A percentile compares a stretch with the other conserved stretches of the same genome.
These are phyloP conservation scores for Alloplasta piceator DNA, from an alignment of 2,888 invertebrate species.

Conservation along the genomic window DNA sequence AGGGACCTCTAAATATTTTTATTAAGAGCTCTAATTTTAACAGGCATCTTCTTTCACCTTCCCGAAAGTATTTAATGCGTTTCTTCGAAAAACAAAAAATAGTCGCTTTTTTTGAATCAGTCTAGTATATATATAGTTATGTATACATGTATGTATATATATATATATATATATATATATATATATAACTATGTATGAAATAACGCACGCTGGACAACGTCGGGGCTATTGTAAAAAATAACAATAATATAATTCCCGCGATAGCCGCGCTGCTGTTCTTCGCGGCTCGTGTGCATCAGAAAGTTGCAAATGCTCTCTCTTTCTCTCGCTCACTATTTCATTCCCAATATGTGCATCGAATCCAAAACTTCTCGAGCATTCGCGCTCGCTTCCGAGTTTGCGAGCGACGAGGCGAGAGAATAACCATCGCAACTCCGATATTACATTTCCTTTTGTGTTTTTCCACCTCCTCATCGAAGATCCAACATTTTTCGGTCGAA, in stretches of 20 bases:
- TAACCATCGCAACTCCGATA: not conserved
- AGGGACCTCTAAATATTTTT: too few relatives aligned
- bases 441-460: not conserved
- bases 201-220: constrained; percentile 27
- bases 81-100: too few relatives aligned
- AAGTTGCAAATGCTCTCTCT: constrained; percentile 9
- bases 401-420: not conserved
- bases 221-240: constrained; percentile 17
- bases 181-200: not conserved
- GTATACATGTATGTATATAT: not conserved
- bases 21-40: too few relatives aligned
- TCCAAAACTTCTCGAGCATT: not conserved
- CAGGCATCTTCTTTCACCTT: too few relatives aligned
- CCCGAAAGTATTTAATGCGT: too few relatives aligned
- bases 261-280: not conserved
- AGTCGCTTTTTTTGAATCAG: too few relatives aligned
- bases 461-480: too few relatives aligned
- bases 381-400: constrained; percentile 12
- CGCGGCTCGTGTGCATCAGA: constrained; percentile 30
- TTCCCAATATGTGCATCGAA: constrained; percentile 7
- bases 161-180: not conserved
- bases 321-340: constrained; percentile 29
- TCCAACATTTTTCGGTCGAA: not conserved
- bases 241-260: not conserved
- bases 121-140: too few relatives aligned